phyloP scores from a whole-genome alignment of 1,140 invertebrate genomes.

The Pogonomyrmex californicus region DNA sequence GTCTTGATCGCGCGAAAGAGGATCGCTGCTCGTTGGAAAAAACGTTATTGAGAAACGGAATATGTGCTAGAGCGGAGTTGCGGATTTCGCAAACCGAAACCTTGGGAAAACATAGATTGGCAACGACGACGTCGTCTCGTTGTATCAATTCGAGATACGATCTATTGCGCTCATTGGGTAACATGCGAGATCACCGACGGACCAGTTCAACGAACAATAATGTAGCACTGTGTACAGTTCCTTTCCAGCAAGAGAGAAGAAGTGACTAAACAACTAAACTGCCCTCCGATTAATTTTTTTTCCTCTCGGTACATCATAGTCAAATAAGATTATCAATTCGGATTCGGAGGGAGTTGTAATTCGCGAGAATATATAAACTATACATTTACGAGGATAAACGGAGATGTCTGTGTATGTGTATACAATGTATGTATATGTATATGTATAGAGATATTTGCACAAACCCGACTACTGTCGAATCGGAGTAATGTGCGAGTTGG shows the following conservation, averaged over 20 bases:
- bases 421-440: constrained; percentile 39
- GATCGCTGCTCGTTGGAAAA: not conserved
- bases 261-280: constrained; percentile 54
- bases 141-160: constrained; percentile 46
- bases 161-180: constrained; percentile 19
- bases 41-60: constrained; percentile 41
- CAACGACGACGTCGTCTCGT: constrained; percentile 21
- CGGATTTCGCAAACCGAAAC: constrained; percentile 2
- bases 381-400: constrained; percentile 42
- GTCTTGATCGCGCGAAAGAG: constrained; percentile 27
- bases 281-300: constrained; percentile 68
- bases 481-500: not conserved
- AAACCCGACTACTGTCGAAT: not conserved
- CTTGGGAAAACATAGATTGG: not conserved
- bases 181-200: constrained; percentile 32
- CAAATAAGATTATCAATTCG: constrained; percentile 15
- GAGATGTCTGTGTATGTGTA: constrained; percentile 37
- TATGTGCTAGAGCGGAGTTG: not conserved
- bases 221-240: constrained; percentile 68
- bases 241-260: constrained; percentile 61
- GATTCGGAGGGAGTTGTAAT: not conserved
- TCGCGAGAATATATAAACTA: constrained; percentile 8
- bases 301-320: constrained; percentile 20
- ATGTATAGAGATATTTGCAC: constrained; percentile 14
- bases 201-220: constrained; percentile 66